Evolutionary conservation across 2,888 invertebrate species (phyloP).

Genomic region (Synergus laeviventris): DNA sequence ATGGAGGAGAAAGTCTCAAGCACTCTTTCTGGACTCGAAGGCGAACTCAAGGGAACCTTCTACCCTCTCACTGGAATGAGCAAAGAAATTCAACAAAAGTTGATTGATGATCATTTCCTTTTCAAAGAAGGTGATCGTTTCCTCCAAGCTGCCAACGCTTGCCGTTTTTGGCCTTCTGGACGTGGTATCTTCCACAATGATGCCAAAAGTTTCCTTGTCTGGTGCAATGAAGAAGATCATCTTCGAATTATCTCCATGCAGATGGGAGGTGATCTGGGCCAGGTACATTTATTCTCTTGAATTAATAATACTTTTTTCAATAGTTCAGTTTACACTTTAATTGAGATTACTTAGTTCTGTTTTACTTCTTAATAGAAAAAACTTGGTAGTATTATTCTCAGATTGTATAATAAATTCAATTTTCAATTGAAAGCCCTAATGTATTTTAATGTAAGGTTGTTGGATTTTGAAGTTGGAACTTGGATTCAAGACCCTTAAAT

Average conservation of each 20-base stretch:
- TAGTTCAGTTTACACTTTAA: too few relatives aligned
- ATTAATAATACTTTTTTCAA: too few relatives aligned
- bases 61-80: slow-evolving; percentile 97
- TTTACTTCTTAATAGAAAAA: too few relatives aligned
- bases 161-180: slow-evolving; percentile 97
- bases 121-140: slow-evolving; percentile 98
- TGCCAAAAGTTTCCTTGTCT: slow-evolving; percentile 97
- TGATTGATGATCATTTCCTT: slow-evolving; percentile 98
- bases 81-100: slow-evolving; percentile 96
- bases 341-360: too few relatives aligned
- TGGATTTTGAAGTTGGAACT: too few relatives aligned
- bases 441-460: too few relatives aligned
- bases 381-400: too few relatives aligned
- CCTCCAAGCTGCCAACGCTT: slow-evolving; percentile 95
- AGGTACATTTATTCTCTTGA: too few relatives aligned
- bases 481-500: too few relatives aligned
- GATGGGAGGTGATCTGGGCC: slow-evolving; percentile 94
- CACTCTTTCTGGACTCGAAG: slow-evolving; percentile 89
- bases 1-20: slow-evolving; percentile 94
- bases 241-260: slow-evolving; percentile 99
- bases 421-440: too few relatives aligned
- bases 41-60: slow-evolving; percentile 96
- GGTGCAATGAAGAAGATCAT: slow-evolving; percentile 99
- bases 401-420: too few relatives aligned
- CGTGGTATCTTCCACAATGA: slow-evolving; percentile 99